A percentile compares a stretch with the other conserved stretches of the same genome.
Evolutionary conservation across 2,888 invertebrate species (phyloP).

Genomic region (Habroteleia sp.): DNA sequence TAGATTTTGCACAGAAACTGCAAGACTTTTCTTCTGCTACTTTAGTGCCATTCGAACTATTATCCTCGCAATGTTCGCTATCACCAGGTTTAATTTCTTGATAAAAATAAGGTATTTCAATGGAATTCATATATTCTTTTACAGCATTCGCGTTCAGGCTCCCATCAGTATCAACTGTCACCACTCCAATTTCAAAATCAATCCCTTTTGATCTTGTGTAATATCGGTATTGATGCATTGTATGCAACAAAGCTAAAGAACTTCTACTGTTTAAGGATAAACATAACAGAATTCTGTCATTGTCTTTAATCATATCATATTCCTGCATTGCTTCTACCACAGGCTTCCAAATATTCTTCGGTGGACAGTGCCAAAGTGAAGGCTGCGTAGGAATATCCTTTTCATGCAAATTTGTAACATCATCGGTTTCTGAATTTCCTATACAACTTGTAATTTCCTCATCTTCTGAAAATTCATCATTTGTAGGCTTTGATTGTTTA

Average conservation of each 20-base stretch:
- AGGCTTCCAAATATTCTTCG: conserved; percentile 91
- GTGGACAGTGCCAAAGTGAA: conserved; percentile 87
- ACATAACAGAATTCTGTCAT: conserved; percentile 92
- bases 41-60: conserved; percentile 64
- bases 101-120: conserved; percentile 84
- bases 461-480: conserved; percentile 77
- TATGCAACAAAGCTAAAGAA: conserved; percentile 91
- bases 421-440: conserved; percentile 13
- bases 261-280: conserved; percentile 87
- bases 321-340: conserved; percentile 91
- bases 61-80: conserved; percentile 76
- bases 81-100: conserved; percentile 85
- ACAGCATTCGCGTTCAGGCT: conserved; percentile 84
- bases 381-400: conserved; percentile 74
- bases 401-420: conserved; percentile 71
- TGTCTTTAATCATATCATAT: conserved; percentile 91
- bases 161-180: conserved; percentile 88
- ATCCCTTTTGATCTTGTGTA: conserved; percentile 88
- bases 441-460: conserved; percentile 67
- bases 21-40: conserved; percentile 81
- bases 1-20: conserved; percentile 88
- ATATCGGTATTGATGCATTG: conserved; percentile 91
- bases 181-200: conserved; percentile 87
- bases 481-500: conserved; percentile 67
- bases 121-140: conserved; percentile 82